These are phyloP conservation scores for Papilio gigon DNA, from an alignment of 2,888 invertebrate species.

Conservation along the genomic window DNA sequence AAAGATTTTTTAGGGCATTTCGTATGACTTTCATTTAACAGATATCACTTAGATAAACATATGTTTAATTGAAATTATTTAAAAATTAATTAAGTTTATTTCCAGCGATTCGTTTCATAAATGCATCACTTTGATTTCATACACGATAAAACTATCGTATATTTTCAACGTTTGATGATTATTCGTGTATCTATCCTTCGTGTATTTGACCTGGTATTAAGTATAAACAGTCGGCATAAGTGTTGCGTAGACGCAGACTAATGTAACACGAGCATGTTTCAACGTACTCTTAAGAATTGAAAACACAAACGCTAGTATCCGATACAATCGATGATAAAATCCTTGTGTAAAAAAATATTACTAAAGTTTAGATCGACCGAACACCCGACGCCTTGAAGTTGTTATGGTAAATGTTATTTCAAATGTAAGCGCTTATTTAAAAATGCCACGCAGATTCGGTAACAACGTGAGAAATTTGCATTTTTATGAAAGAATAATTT, in stretches of 20 bases:
- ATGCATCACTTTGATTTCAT: too few relatives aligned
- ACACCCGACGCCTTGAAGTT: too few relatives aligned
- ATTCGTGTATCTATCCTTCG: not conserved
- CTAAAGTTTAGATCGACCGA: not conserved
- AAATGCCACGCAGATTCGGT: not conserved
- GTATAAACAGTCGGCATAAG: not conserved
- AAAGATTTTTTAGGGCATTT: not conserved
- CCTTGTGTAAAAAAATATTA: not conserved
- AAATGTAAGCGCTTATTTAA: not conserved
- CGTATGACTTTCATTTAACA: not conserved
- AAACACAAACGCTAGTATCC: not conserved
- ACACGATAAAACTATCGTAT: too few relatives aligned
- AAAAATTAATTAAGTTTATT: not conserved
- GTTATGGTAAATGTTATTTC: not conserved
- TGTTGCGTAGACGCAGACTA: not conserved
- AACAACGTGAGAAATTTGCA: not conserved
- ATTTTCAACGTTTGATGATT: not conserved
- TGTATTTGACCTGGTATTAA: not conserved
- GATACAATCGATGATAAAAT: not conserved
- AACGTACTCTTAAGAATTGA: not conserved
- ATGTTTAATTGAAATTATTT: slow-evolving; percentile 3
- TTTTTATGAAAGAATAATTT: not conserved
- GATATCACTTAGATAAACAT: slow-evolving; percentile 2
- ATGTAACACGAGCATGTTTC: not conserved
- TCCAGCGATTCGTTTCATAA: not conserved